Percentiles rank a stretch among this genome's conserved stretches.
Conservation (phyloP, 1,140 invertebrate species). For the Nephotettix cincticeps region DNA sequence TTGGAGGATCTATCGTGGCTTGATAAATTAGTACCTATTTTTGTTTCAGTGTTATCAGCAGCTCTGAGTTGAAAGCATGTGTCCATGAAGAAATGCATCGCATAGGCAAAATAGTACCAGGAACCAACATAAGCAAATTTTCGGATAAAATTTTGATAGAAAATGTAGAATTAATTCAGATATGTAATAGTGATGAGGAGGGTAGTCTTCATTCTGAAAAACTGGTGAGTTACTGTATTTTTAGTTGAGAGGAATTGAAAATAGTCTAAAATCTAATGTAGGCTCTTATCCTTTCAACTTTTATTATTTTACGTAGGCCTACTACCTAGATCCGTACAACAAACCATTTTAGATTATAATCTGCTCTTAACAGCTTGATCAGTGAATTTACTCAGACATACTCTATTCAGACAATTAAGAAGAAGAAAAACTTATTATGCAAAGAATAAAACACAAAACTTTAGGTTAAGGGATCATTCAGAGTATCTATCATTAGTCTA, state of each 20-base stretch:
- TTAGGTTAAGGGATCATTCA: too few species aligned
- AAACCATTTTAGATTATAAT: neutral
- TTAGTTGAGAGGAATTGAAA: too few species aligned
- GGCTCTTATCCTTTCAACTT: neutral
- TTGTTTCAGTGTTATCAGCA: too few species aligned
- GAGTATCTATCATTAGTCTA: too few species aligned
- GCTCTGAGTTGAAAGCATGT: neutral
- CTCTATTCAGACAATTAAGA: neutral
- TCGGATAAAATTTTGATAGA: neutral
- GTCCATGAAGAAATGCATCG: neutral
- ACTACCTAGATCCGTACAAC: neutral
- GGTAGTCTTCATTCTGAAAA: neutral
- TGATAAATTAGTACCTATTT: too few species aligned
- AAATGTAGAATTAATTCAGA: slow-evolving; percentile 22
- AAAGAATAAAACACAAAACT: too few species aligned
- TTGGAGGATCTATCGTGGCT: too few species aligned
- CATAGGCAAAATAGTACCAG: neutral
- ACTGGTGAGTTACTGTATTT: too few species aligned
- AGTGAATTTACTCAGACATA: neutral
- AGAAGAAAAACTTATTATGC: too few species aligned
- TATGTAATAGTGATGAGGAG: slow-evolving; percentile 5
- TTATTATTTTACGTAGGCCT: neutral
- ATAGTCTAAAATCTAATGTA: too few species aligned
- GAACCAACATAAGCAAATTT: slow-evolving; percentile 8
- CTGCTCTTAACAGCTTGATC: neutral